phyloP scores from a whole-genome alignment of 2,888 invertebrate species.

The Eledona agricola region DNA sequence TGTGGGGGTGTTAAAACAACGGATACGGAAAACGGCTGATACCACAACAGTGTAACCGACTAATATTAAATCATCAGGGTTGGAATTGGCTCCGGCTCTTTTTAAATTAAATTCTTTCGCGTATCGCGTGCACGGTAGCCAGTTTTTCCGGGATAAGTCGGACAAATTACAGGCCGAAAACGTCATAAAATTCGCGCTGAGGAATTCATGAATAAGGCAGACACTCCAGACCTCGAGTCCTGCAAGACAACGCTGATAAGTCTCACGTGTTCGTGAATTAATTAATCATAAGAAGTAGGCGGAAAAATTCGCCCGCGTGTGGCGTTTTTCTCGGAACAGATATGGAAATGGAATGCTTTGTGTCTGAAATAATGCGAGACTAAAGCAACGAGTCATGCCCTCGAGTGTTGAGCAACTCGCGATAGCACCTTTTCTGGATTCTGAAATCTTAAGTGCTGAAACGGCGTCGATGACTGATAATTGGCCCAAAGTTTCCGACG shows the following conservation, averaged over 20 bases:
- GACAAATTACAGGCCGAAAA: slow-evolving; percentile 17
- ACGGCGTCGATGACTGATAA: too few relatives aligned
- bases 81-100: slow-evolving; percentile 24
- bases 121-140: slow-evolving; percentile 18
- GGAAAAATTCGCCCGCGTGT: slow-evolving; percentile 27
- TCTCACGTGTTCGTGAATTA: slow-evolving; percentile 9
- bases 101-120: slow-evolving; percentile 26
- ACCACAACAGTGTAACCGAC: slow-evolving; percentile 29
- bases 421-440: too few relatives aligned
- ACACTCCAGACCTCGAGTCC: too few relatives aligned
- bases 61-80: slow-evolving; percentile 35
- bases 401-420: too few relatives aligned
- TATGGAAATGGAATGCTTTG: slow-evolving; percentile 28
- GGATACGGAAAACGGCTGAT: slow-evolving; percentile 35
- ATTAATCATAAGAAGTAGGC: slow-evolving; percentile 33
- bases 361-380: too few relatives aligned
- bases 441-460: too few relatives aligned
- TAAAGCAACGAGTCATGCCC: too few relatives aligned
- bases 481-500: too few relatives aligned
- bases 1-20: slow-evolving; percentile 36
- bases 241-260: neutral
- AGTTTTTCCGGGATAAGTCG: slow-evolving; percentile 11
- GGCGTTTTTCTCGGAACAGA: slow-evolving; percentile 14
- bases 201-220: neutral
- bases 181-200: slow-evolving; percentile 17